Evolutionary conservation across 2,797 vertebrate genomes (phyloP).

Genomic region (Megaceryle alcyon): DNA sequence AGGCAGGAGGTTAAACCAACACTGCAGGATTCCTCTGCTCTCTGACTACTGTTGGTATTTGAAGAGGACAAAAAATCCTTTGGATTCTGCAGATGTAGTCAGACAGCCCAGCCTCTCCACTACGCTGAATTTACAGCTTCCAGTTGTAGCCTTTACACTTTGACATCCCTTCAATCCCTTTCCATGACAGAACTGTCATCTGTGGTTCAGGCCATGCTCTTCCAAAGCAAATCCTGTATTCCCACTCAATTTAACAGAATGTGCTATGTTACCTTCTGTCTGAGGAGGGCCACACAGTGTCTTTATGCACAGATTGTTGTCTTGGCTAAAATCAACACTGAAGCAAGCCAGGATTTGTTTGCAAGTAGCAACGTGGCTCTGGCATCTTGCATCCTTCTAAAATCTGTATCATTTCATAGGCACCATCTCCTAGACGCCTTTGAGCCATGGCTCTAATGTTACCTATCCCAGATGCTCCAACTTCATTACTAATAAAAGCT

Average conservation of each 20-base stretch:
- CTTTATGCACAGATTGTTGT: background rate
- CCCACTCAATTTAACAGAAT: background rate
- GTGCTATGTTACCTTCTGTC: background rate
- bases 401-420: background rate
- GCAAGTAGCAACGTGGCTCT: background rate
- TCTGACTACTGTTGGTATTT: background rate
- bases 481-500: background rate
- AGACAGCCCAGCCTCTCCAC: background rate
- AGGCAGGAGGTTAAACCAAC: slow-evolving; percentile 27
- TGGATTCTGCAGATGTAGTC: background rate
- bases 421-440: background rate
- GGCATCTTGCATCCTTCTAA: background rate
- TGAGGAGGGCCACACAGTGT: background rate
- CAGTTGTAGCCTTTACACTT: background rate
- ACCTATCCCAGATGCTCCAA: background rate
- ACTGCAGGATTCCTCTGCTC: background rate
- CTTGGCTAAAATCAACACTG: background rate
- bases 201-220: background rate
- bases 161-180: background rate
- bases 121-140: background rate
- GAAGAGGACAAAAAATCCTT: background rate
- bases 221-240: background rate
- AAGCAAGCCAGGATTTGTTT: background rate
- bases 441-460: background rate
- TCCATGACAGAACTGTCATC: background rate